Base-by-base conservation (phyloP, 2,113 vertebrate genomes). In the Columba janthina region DNA sequence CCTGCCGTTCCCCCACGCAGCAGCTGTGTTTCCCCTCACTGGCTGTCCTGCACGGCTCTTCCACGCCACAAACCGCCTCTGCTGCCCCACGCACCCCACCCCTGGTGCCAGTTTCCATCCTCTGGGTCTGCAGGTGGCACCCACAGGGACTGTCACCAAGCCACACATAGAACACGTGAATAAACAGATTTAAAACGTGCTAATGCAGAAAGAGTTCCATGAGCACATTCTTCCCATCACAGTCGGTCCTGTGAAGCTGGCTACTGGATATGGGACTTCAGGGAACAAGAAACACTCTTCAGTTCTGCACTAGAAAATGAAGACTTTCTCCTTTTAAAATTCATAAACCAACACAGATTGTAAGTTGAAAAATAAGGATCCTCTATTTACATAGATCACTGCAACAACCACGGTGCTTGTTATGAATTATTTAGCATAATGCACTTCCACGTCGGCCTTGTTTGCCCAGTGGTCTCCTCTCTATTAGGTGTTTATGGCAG, bases 311-410 rank as follows among this genome's bases (percentile, higher is more conserved):
- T 65, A 51, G n/a, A 79, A 62, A 88, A 65, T 14, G 54, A 77
- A 93, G 67, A 31, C 19, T 83, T 87, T 34, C 62, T 72, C 69
- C 82, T 80, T 92, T 95, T 86, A 88, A 95, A 94, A 95, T 93
- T 85, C 95, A 95, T 91, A 88, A 90, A 90, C 77, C 51, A 88
- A 56, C 58, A 40, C 51, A 88, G 85, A 28, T 44, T 29, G 67
- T 32, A 48, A 74, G 91, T 85, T 93, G 77, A 50, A 73, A 94
- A 88, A 88, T 44, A 83, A n/a, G 17, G 42, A 84, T 34, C 62
- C 53, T 28, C 46, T 54, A 51, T 72, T 73, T 70, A 90, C 82
- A 75, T 66, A 42, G 24, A 73, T 56, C 73, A 60, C 74, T 70
- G 62, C 54, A 76, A 88, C 54, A 51, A 2, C n/a, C 77, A 42